A percentile compares a stretch with the other conserved stretches of the same genome.
phyloP scores from a whole-genome alignment of 1,140 invertebrate species.

The Lutraria rhynchaena region DNA sequence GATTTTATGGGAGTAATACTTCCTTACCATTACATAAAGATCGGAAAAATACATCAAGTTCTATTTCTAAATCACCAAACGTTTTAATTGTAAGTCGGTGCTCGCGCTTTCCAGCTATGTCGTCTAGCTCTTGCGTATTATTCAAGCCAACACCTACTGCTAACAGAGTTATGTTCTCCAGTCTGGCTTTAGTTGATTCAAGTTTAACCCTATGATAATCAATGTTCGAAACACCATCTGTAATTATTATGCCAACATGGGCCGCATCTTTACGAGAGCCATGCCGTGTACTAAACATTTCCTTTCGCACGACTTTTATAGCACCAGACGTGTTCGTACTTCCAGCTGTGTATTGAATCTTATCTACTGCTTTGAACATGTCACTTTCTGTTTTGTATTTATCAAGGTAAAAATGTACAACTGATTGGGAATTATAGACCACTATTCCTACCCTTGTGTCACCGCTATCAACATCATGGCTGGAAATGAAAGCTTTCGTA shows the following conservation, averaged over 20 bases:
- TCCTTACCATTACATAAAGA: constrained; percentile 36
- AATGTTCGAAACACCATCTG: constrained; percentile 67
- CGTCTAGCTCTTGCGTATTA: constrained; percentile 69
- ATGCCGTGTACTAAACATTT: constrained; percentile 63
- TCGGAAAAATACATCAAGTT: constrained; percentile 68
- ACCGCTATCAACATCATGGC: constrained; percentile 57
- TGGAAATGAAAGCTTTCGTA: constrained; percentile 60
- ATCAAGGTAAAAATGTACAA: constrained; percentile 66
- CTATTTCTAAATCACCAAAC: constrained; percentile 67
- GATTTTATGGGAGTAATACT: too few species aligned
- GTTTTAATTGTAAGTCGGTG: constrained; percentile 69
- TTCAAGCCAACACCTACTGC: constrained; percentile 65
- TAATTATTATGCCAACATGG: constrained; percentile 66
- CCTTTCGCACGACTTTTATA: constrained; percentile 56
- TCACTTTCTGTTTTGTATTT: constrained; percentile 40
- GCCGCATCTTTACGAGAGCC: constrained; percentile 60
- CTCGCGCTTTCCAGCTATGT: constrained; percentile 69
- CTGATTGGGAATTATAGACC: constrained; percentile 59
- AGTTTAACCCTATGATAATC: constrained; percentile 38
- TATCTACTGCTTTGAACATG: constrained; percentile 62
- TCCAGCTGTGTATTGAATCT: constrained; percentile 65
- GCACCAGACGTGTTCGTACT: constrained; percentile 68
- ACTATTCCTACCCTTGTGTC: constrained; percentile 64
- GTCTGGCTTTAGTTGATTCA: constrained; percentile 56
- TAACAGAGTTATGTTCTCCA: constrained; percentile 41